These are phyloP conservation scores for Ianthella basta DNA, from an alignment of 37 sponge, comb jelly and placozoan genomes.

Conservation along the genomic window DNA sequence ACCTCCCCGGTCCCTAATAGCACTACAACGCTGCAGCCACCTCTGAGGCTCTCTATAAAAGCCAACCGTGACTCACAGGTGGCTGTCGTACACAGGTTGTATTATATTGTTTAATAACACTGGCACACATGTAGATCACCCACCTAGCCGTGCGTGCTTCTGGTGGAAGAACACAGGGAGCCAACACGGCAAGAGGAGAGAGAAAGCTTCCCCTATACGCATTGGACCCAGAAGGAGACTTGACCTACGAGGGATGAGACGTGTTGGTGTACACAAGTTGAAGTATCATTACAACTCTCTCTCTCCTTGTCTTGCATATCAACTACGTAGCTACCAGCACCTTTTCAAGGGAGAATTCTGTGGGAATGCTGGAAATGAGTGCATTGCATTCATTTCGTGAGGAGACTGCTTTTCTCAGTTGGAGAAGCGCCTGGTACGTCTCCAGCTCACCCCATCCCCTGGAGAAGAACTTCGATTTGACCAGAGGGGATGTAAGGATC, in stretches of 20 bases:
- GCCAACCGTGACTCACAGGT: too few relatives aligned
- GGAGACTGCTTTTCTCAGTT: not conserved
- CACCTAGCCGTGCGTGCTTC: constrained; percentile 50
- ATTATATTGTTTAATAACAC: too few relatives aligned
- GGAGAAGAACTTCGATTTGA: constrained; percentile 65
- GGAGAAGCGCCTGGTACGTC: constrained; percentile 40
- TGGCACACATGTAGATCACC: too few relatives aligned
- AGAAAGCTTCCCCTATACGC: constrained; percentile 49
- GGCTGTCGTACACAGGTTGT: too few relatives aligned
- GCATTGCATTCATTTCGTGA: not conserved
- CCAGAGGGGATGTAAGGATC: constrained; percentile 31
- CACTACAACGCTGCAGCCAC: too few relatives aligned
- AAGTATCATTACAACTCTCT: too few relatives aligned
- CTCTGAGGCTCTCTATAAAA: too few relatives aligned
- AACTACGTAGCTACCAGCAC: not conserved
- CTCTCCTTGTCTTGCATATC: too few relatives aligned
- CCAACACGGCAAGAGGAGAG: constrained; percentile 67
- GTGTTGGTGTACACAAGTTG: too few relatives aligned
- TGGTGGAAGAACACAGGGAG: constrained; percentile 61
- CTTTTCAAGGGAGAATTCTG: not conserved
- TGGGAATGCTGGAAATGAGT: not conserved
- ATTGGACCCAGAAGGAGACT: constrained; percentile 16
- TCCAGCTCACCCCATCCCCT: constrained; percentile 80
- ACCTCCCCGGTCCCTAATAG: too few relatives aligned
- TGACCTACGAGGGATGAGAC: not conserved